Evolutionary conservation across 2,113 vertebrate genomes (phyloP).

Genomic region (Boulengeromyrus knoepffleri): DNA sequence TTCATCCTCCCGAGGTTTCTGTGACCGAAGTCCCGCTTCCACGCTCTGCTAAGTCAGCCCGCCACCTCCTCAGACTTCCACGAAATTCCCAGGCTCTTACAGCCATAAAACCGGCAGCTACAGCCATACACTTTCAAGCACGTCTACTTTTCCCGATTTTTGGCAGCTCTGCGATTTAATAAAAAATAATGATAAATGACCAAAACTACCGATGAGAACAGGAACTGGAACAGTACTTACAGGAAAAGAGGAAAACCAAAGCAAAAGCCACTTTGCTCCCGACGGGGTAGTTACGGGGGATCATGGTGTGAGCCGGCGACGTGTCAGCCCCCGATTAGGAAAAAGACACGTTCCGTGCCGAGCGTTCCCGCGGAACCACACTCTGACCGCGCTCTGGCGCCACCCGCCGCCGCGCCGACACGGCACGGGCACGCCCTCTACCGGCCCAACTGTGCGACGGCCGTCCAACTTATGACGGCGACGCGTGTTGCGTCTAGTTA

Average conservation of each 20-base stretch:
- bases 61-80: background rate
- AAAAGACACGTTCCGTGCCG: constrained; percentile 8
- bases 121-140: background rate
- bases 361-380: constrained; percentile 34
- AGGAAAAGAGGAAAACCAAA: constrained; percentile 44
- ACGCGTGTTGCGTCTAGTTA: background rate
- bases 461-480: background rate
- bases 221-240: constrained; percentile 53
- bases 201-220: constrained; percentile 6
- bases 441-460: constrained; percentile 26
- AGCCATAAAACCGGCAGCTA: background rate
- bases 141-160: constrained; percentile 16
- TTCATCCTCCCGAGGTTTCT: background rate
- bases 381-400: constrained; percentile 31
- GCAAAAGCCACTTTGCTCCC: constrained; percentile 42
- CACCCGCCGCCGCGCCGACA: background rate
- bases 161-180: background rate
- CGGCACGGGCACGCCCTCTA: constrained; percentile 55
- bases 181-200: background rate
- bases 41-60: background rate
- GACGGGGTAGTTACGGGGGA: constrained; percentile 24
- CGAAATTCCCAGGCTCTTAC: background rate
- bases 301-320: constrained; percentile 42
- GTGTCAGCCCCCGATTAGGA: constrained; percentile 30
- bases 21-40: background rate